Evolutionary conservation across 2,797 vertebrate genomes (phyloP).

Genomic region (Liparis tanakae): DNA sequence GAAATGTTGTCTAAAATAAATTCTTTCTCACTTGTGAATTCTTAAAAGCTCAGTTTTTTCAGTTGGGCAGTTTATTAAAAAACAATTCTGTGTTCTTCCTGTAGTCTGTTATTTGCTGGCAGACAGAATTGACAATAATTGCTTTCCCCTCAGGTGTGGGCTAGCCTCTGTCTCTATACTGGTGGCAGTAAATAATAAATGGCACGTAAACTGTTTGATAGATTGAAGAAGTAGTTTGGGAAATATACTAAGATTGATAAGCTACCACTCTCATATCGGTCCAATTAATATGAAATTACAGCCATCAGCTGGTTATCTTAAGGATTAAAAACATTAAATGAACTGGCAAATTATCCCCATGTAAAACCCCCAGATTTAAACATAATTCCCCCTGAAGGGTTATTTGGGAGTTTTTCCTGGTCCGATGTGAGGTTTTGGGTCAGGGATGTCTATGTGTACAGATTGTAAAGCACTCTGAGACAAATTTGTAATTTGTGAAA

Average conservation of each 20-base stretch:
- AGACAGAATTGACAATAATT: not conserved
- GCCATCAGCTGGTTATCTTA: not conserved
- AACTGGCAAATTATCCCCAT: not conserved
- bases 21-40: not conserved
- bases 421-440: no score
- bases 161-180: not conserved
- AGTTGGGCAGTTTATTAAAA: not conserved
- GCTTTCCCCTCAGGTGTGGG: not conserved
- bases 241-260: not conserved
- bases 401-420: no score
- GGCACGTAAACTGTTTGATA: constrained; percentile 5
- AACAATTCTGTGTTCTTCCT: not conserved
- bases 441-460: no score
- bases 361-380: constrained; percentile 3
- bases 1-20: not conserved
- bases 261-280: not conserved
- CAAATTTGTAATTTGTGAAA: no score
- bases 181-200: constrained; percentile 29
- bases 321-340: not conserved
- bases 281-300: not conserved
- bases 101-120: not conserved
- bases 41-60: not conserved
- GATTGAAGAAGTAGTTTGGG: constrained; percentile 13
- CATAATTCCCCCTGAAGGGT: no score
- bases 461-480: no score